These are phyloP conservation scores for Magallana ariakensis DNA, from an alignment of 1,140 invertebrate genomes.

Conservation along the genomic window DNA sequence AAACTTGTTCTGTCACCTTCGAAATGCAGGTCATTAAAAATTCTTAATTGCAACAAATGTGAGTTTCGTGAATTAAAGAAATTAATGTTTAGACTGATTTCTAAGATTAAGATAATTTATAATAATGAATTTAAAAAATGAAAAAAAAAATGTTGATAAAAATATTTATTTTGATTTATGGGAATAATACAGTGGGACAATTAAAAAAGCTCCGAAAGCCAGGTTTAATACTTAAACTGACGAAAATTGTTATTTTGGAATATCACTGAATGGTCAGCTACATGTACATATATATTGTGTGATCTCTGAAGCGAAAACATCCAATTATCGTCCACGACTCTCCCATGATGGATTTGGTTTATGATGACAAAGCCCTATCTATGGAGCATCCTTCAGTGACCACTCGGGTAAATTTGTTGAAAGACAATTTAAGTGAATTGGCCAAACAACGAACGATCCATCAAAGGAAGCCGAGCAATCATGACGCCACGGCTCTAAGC, in stretches of 20 bases:
- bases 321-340: not conserved
- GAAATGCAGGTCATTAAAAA: not conserved
- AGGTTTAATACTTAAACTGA: no score
- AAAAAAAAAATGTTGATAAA: no score
- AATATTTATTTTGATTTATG: no score
- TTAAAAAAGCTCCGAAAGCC: no score
- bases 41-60: not conserved
- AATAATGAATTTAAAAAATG: no score
- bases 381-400: not conserved
- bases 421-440: conserved; percentile 18
- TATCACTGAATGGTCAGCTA: not conserved
- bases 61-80: no score
- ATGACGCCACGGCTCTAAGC: not conserved
- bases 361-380: not conserved
- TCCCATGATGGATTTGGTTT: not conserved
- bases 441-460: not conserved
- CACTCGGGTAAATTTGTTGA: conserved; percentile 31
- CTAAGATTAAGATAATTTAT: no score
- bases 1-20: not conserved
- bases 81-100: no score
- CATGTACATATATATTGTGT: not conserved
- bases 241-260: no score
- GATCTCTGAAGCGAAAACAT: not conserved
- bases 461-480: conserved; percentile 15
- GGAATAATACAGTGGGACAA: no score